Evolutionary conservation across 2,113 vertebrate genomes (phyloP).

Genomic region (Calyptommatus sinebrachiatus): DNA sequence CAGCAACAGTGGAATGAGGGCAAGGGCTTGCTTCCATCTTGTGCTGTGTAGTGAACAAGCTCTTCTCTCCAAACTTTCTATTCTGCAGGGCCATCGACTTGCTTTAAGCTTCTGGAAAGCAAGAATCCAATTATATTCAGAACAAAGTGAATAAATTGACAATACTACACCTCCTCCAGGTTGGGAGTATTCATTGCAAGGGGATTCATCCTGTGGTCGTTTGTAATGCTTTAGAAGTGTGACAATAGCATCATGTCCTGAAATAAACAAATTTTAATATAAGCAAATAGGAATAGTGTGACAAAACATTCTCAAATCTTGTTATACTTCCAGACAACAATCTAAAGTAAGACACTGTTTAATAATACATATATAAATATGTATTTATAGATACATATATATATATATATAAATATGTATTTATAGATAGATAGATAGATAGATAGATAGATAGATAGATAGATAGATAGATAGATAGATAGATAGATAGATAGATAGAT

Average conservation of each 20-base stretch:
- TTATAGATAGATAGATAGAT: too few species aligned
- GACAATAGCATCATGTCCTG: constrained; percentile 91
- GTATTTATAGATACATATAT: too few species aligned
- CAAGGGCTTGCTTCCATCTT: too few species aligned
- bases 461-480: too few species aligned
- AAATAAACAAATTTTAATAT: constrained; percentile 25
- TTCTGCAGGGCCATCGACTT: neutral
- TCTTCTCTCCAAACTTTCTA: neutral
- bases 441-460: too few species aligned
- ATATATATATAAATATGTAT: too few species aligned
- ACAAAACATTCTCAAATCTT: neutral
- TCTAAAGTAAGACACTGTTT: neutral
- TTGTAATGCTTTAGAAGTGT: constrained; percentile 95
- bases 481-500: too few species aligned
- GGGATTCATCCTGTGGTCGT: constrained; percentile 86
- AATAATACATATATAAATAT: too few species aligned
- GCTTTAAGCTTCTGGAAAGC: neutral
- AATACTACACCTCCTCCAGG: constrained; percentile 86
- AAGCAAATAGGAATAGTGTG: neutral
- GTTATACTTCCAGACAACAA: neutral
- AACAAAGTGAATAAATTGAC: neutral
- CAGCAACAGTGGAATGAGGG: too few species aligned
- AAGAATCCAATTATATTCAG: neutral
- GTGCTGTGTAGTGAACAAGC: too few species aligned
- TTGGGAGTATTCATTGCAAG: constrained; percentile 94